A percentile compares a stretch with the other conserved stretches of the same genome.
Conservation (phyloP, 2,888 invertebrate species). For the Neria commutata region DNA sequence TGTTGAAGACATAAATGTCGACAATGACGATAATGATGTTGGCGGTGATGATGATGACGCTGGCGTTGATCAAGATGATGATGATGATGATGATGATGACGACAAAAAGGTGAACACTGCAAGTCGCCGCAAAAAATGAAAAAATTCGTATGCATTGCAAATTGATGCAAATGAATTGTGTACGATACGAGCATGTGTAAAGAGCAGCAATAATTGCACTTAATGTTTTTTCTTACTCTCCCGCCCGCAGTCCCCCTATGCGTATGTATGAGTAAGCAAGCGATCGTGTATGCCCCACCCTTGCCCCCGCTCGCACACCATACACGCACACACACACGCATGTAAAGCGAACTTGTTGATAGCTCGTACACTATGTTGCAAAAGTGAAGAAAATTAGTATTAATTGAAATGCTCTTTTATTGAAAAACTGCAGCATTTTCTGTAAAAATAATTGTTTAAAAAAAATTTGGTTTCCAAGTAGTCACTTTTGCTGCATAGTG, state of each 20-base stretch:
- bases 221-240: slow-evolving; percentile 11
- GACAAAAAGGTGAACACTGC: slow-evolving; percentile 5
- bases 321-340: slow-evolving; percentile 5
- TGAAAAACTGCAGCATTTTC: too few relatives aligned
- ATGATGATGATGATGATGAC: slow-evolving; percentile 20
- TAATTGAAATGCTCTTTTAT: too few relatives aligned
- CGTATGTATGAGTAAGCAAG: too few relatives aligned
- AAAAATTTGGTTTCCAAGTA: too few relatives aligned
- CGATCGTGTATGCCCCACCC: background rate
- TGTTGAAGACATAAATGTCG: too few relatives aligned
- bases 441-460: too few relatives aligned
- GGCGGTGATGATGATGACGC: slow-evolving; percentile 32
- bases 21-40: slow-evolving; percentile 6
- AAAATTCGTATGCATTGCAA: background rate
- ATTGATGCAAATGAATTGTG: slow-evolving; percentile 14
- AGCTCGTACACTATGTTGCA: background rate
- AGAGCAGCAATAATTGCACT: slow-evolving; percentile 4
- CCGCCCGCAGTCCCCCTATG: too few relatives aligned
- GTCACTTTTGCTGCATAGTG: too few relatives aligned
- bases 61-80: too few relatives aligned
- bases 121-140: slow-evolving; percentile 1
- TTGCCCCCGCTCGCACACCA: background rate
- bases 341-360: slow-evolving; percentile 13
- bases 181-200: slow-evolving; percentile 19
- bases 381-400: background rate